These are phyloP conservation scores for Spondyliosoma cantharus DNA, from an alignment of 2,797 vertebrate genomes.

Conservation along the genomic window DNA sequence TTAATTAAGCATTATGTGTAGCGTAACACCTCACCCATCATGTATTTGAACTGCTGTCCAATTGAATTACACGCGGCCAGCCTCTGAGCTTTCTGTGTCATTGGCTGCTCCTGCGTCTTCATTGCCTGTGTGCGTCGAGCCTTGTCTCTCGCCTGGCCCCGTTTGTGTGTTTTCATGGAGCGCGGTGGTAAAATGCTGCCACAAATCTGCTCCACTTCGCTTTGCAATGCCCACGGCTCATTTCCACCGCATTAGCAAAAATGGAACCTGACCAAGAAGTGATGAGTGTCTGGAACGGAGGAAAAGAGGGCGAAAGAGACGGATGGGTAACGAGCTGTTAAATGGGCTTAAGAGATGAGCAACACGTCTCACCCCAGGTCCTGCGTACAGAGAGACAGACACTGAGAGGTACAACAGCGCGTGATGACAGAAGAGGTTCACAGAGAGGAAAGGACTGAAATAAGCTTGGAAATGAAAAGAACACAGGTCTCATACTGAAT, in stretches of 20 bases:
- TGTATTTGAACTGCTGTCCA: conserved; percentile 34
- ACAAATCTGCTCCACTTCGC: conserved; percentile 59
- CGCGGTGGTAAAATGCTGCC: conserved; percentile 36
- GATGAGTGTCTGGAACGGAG: conserved; percentile 65
- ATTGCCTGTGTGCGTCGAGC: conserved; percentile 7
- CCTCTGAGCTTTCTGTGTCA: conserved; percentile 35
- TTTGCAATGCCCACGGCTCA: conserved; percentile 75
- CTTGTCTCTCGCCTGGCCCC: conserved; percentile 26
- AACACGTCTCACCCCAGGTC: conserved; percentile 53
- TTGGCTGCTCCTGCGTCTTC: neutral
- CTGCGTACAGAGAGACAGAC: conserved; percentile 29
- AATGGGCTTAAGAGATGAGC: conserved; percentile 82
- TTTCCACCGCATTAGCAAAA: conserved; percentile 79
- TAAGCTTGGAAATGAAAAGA: neutral
- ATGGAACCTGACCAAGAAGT: conserved; percentile 80
- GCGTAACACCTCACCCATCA: conserved; percentile 3
- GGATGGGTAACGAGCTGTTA: conserved; percentile 78
- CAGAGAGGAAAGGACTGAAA: neutral
- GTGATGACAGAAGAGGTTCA: neutral
- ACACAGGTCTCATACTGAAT: neutral
- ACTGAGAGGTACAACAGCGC: conserved; percentile 12
- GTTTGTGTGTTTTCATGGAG: conserved; percentile 58
- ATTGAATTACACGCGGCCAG: conserved; percentile 21
- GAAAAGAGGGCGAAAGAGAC: conserved; percentile 39
- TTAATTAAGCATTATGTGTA: conserved; percentile 34